phyloP scores from a whole-genome alignment of 2,113 vertebrate genomes.

The Ovibos moschatus region DNA sequence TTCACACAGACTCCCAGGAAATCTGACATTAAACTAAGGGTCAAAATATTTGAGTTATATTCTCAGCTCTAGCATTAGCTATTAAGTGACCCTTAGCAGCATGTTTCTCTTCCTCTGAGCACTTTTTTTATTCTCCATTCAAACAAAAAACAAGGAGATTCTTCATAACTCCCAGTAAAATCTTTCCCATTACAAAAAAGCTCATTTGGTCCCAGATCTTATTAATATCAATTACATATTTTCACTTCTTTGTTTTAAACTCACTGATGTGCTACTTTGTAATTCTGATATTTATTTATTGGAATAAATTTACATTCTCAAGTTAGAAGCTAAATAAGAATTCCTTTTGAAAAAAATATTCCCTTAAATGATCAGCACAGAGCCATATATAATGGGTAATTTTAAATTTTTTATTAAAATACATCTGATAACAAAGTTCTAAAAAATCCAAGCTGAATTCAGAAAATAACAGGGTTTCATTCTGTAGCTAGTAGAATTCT shows the following conservation, averaged over 20 bases:
- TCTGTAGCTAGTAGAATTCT: slow-evolving; percentile 44
- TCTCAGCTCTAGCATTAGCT: neutral
- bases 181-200: neutral
- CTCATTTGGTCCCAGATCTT: neutral
- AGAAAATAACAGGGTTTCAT: slow-evolving; percentile 51
- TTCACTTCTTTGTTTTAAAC: neutral
- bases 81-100: neutral
- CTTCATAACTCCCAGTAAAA: neutral
- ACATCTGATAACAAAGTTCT: slow-evolving; percentile 48
- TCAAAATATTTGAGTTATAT: slow-evolving; percentile 14
- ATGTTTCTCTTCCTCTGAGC: neutral
- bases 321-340: neutral
- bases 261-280: neutral
- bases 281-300: slow-evolving; percentile 4
- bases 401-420: slow-evolving; percentile 40
- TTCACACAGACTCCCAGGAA: slow-evolving; percentile 37
- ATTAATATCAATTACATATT: neutral
- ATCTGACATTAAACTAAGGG: slow-evolving; percentile 21
- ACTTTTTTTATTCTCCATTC: neutral
- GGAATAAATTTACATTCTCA: slow-evolving; percentile 12
- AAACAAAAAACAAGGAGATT: neutral
- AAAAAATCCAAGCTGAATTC: slow-evolving; percentile 52
- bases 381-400: neutral
- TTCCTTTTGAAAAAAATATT: neutral
- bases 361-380: neutral